Evolutionary conservation across 2,888 invertebrate species (phyloP), one percentile per base, ranked within the genome.

Genomic region (Philereme vetulata): DNA sequence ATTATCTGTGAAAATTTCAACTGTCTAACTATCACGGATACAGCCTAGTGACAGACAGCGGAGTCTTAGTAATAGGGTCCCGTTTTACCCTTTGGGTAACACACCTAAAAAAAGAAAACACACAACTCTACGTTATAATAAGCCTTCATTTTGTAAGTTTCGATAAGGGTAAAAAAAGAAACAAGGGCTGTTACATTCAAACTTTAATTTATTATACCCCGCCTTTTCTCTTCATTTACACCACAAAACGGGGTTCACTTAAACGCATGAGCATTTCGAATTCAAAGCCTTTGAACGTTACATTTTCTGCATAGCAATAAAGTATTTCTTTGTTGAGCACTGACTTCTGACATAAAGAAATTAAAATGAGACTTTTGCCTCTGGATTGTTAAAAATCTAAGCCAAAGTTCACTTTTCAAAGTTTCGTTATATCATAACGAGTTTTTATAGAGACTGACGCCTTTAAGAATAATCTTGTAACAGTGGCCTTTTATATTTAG

Each of bases 251-350:
- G 36, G 51, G 46, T 64, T 62, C 52, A 59, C 59, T 66, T 58
- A 57, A 64, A 62, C 64, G 65, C 61, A 60, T 56, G 66, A 63
- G 65, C 55, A 63, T 65, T 76, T 72, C 60, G 75, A 74, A 69
- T 74, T 74, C 66, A 77, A 75, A 68, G 68, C 65, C 67, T 74
- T 72, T 73, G 68, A 68, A 71, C 69, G 50, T 68, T 67, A 58
- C 64, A 51, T 67, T 60, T 49, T 5, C 58, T 59, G 64, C 65
- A 51, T 60, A 72, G 73, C 70, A 75, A 74, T 72, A 67, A 78
- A 74, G 70, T 68, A 71, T 75, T 74, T 73, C 76, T 76, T 77
- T 78, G 68, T 65, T 51, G 59, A 55, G 58, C 42, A 40, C 44
- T 62, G 49, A 65, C 63, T 60, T 61, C 50, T 56, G 59, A 50